A percentile compares a stretch with the other conserved stretches of the same genome.
Conservation (phyloP, 2,888 invertebrate genomes). For the Drosophila phalerata region DNA sequence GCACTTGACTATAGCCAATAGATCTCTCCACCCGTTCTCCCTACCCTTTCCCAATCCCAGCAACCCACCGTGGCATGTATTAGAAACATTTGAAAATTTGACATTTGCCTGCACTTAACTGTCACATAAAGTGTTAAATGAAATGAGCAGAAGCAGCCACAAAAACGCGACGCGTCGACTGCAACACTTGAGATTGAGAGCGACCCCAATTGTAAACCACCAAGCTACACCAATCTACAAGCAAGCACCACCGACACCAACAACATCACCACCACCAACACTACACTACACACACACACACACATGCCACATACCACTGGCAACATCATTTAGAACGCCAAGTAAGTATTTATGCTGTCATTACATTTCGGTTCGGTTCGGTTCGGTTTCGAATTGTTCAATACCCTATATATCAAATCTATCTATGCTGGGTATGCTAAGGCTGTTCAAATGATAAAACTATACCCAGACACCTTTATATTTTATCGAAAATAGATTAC, state of each 20-base stretch:
- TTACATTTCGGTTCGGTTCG: conserved; percentile 66
- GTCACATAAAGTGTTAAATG: conserved; percentile 82
- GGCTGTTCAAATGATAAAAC: too few species aligned
- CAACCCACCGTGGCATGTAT: conserved; percentile 46
- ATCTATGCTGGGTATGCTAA: not conserved
- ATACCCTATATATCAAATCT: conserved; percentile 43
- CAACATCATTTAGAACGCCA: conserved; percentile 59
- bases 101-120: conserved; percentile 78
- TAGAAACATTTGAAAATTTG: conserved; percentile 71
- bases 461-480: too few species aligned
- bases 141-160: conserved; percentile 75
- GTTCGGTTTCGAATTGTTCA: conserved; percentile 51
- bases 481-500: too few species aligned
- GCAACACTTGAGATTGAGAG: conserved; percentile 71
- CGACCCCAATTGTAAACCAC: conserved; percentile 73
- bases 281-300: not conserved
- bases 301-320: conserved; percentile 43
- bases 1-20: conserved; percentile 64
- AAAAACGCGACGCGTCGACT: conserved; percentile 66
- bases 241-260: conserved; percentile 23
- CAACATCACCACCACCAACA: conserved; percentile 51
- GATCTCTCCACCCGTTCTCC: conserved; percentile 3
- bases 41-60: not conserved
- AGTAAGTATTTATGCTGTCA: conserved; percentile 78
- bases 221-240: conserved; percentile 20